A percentile compares a stretch with the other conserved stretches of the same genome.
Evolutionary conservation across 2,888 invertebrate species (phyloP).

Genomic region (Hypomecis atomaria): DNA sequence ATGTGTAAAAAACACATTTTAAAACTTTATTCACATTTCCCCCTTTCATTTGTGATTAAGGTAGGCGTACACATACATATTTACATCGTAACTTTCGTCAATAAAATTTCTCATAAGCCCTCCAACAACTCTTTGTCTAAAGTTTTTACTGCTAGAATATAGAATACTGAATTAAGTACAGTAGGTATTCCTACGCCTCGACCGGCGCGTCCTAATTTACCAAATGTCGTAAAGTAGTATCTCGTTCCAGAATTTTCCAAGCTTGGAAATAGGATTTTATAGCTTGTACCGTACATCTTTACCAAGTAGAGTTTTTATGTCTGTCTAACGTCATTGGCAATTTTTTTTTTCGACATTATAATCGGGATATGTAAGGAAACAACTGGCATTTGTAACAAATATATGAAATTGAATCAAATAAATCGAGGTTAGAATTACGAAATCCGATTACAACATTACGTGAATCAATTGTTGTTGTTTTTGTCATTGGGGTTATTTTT

Average conservation of each 20-base stretch:
- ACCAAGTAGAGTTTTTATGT: conserved; percentile 43
- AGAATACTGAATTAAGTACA: conserved; percentile 45
- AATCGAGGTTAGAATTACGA: too few species aligned
- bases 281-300: conserved; percentile 46
- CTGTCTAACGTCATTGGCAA: conserved; percentile 16
- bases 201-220: conserved; percentile 50
- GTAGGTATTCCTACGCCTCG: conserved; percentile 25
- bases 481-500: too few species aligned
- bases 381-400: too few species aligned
- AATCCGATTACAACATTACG: too few species aligned
- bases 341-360: conserved; percentile 4
- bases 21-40: too few species aligned
- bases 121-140: conserved; percentile 19
- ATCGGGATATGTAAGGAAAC: not conserved
- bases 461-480: too few species aligned
- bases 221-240: conserved; percentile 53
- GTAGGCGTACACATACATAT: not conserved
- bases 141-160: conserved; percentile 28
- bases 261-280: conserved; percentile 54
- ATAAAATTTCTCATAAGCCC: conserved; percentile 11
- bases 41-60: not conserved
- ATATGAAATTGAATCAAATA: too few species aligned
- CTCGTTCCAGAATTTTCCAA: conserved; percentile 48
- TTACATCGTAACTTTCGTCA: not conserved
- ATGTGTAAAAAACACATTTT: too few species aligned